phyloP scores from a whole-genome alignment of 2,888 invertebrate species.

The Operophtera brumata region DNA sequence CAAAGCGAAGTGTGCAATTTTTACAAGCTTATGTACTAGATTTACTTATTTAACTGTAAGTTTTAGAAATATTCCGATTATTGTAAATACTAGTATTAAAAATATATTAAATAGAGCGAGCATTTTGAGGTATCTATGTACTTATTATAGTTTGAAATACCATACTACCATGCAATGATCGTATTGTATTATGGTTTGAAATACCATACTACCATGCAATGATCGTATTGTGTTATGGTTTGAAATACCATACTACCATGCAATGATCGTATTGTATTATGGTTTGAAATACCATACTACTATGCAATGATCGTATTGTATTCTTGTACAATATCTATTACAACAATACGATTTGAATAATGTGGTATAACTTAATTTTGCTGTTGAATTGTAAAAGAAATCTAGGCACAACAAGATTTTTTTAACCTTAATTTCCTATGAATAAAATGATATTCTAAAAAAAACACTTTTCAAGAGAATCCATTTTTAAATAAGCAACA shows the following conservation, averaged over 20 bases:
- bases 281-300: conserved; percentile 4
- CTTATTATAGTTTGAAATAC: too few relatives aligned
- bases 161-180: conserved; percentile 10
- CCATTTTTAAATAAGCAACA: too few relatives aligned
- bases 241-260: too few relatives aligned
- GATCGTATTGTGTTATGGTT: conserved; percentile 1
- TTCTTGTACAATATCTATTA: background rate
- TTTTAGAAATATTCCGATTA: conserved; percentile 50
- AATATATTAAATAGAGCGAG: conserved; percentile 33
- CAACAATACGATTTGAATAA: background rate
- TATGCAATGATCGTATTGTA: conserved; percentile 5
- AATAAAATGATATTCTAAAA: background rate
- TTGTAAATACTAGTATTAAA: conserved; percentile 50
- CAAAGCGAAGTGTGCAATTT: conserved; percentile 81
- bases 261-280: too few relatives aligned
- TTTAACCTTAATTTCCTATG: background rate
- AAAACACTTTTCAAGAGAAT: too few relatives aligned
- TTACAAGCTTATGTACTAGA: conserved; percentile 77
- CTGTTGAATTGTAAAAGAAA: background rate
- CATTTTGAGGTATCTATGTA: conserved; percentile 31
- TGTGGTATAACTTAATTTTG: conserved; percentile 3
- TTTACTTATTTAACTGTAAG: conserved; percentile 48
- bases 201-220: conserved; percentile 11
- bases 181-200: background rate
- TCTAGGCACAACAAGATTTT: background rate